These are phyloP conservation scores for Cladopsammia gracilis DNA, from an alignment of 64 coral and sea anemone genomes.

Conservation along the genomic window DNA sequence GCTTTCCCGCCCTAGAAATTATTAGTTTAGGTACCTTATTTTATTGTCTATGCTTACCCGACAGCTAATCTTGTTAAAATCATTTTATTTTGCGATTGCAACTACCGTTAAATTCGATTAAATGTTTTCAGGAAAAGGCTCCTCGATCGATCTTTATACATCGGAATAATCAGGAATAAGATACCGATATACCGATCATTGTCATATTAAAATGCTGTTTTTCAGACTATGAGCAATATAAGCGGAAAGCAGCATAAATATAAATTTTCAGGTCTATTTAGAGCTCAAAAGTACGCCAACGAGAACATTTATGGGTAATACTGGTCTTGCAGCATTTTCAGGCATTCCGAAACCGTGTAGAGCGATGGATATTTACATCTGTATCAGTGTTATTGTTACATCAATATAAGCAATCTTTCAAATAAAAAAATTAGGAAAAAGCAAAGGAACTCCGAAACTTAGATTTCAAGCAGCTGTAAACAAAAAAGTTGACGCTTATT, in stretches of 20 bases:
- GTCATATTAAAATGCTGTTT: not conserved
- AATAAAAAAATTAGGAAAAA: not conserved
- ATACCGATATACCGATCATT: too few species aligned
- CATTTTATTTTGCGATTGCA: not conserved
- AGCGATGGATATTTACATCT: not conserved
- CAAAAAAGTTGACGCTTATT: not conserved
- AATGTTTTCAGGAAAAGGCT: too few species aligned
- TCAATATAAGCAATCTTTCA: not conserved
- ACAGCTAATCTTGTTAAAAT: not conserved
- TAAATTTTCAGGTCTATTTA: not conserved
- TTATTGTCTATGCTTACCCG: too few species aligned
- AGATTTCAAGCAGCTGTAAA: not conserved
- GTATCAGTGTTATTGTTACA: not conserved
- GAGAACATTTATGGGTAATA: not conserved
- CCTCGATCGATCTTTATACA: too few species aligned
- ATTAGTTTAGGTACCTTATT: not conserved
- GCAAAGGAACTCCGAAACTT: not conserved
- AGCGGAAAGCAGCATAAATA: not conserved
- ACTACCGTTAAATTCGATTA: too few species aligned
- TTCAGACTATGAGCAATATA: not conserved
- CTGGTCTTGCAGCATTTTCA: slow-evolving; percentile 11
- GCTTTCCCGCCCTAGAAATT: not conserved
- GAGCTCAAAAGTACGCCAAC: not conserved
- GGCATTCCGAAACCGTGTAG: slow-evolving; percentile 12
- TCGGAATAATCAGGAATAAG: too few species aligned